Percentiles rank a stretch among this genome's conserved stretches.
phyloP scores from a whole-genome alignment of 2,113 vertebrate species.

The Chionodraco myersi region DNA sequence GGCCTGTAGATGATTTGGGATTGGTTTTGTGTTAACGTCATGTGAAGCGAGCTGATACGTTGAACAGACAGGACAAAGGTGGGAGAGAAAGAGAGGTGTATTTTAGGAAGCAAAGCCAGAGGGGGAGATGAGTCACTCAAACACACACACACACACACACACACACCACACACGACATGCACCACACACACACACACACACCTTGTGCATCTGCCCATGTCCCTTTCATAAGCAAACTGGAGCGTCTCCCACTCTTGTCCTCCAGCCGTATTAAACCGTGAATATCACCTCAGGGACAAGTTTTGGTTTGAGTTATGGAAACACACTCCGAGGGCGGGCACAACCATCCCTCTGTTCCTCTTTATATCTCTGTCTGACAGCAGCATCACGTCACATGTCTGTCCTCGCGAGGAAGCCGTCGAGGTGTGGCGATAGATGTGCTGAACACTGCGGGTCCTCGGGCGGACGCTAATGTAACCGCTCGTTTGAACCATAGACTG shows the following conservation, averaged over 20 bases:
- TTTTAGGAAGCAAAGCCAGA: slow-evolving; percentile 47
- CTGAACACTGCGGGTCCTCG: neutral
- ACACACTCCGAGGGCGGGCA: slow-evolving; percentile 18
- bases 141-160: slow-evolving; percentile 15
- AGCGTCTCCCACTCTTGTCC: slow-evolving; percentile 5
- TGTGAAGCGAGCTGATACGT: slow-evolving; percentile 7
- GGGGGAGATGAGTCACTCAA: slow-evolving; percentile 59
- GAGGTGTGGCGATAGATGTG: neutral
- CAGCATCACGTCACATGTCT: slow-evolving; percentile 12
- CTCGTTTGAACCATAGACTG: slow-evolving; percentile 10
- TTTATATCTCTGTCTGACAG: slow-evolving; percentile 11
- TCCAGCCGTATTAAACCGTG: slow-evolving; percentile 45
- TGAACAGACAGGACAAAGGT: neutral
- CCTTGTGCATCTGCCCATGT: slow-evolving; percentile 27
- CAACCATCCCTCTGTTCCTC: neutral
- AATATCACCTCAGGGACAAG: slow-evolving; percentile 28
- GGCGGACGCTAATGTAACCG: slow-evolving; percentile 29
- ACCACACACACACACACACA: slow-evolving; percentile 13
- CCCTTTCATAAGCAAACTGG: slow-evolving; percentile 38
- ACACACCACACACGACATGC: neutral
- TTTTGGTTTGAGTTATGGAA: slow-evolving; percentile 37
- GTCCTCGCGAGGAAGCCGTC: neutral
- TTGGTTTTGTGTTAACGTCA: neutral
- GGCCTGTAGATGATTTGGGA: neutral
- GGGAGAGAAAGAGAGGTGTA: slow-evolving; percentile 26